phyloP scores from a whole-genome alignment of 2,113 vertebrate species.

The Lepisosteus oculatus region DNA sequence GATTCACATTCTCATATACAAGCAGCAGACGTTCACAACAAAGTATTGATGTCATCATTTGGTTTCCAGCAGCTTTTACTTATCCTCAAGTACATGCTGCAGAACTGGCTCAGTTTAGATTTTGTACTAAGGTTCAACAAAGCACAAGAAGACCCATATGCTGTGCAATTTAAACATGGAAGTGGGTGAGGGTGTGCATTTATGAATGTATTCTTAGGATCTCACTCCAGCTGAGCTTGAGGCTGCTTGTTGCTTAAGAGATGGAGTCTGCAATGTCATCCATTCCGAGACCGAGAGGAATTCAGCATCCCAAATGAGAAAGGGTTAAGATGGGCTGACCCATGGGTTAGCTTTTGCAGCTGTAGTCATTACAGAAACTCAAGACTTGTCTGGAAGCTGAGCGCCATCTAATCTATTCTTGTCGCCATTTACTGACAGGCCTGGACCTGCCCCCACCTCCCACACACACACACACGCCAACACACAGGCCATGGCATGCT shows the following conservation, averaged over 20 bases:
- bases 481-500: conserved; percentile 31
- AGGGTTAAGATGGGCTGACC: conserved; percentile 11
- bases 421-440: background rate
- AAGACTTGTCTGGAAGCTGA: conserved; percentile 15
- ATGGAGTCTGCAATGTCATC: conserved; percentile 25
- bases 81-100: background rate
- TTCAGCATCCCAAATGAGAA: background rate
- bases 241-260: conserved; percentile 13
- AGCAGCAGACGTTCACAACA: no score
- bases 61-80: conserved; percentile 1
- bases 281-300: conserved; percentile 21
- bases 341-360: conserved; percentile 22
- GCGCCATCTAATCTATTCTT: conserved; percentile 26
- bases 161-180: conserved; percentile 22
- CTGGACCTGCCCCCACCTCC: conserved; percentile 16
- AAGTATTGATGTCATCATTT: no score
- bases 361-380: conserved; percentile 33
- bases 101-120: conserved; percentile 24
- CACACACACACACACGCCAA: conserved; percentile 20
- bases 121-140: conserved; percentile 24
- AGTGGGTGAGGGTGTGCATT: background rate
- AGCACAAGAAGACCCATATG: conserved; percentile 7
- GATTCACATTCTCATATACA: no score
- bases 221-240: conserved; percentile 18
- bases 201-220: background rate